Percentiles rank a stretch among this genome's conserved stretches.
Conservation (phyloP, 2,797 vertebrate species). For the Gallinago nigripennis region DNA sequence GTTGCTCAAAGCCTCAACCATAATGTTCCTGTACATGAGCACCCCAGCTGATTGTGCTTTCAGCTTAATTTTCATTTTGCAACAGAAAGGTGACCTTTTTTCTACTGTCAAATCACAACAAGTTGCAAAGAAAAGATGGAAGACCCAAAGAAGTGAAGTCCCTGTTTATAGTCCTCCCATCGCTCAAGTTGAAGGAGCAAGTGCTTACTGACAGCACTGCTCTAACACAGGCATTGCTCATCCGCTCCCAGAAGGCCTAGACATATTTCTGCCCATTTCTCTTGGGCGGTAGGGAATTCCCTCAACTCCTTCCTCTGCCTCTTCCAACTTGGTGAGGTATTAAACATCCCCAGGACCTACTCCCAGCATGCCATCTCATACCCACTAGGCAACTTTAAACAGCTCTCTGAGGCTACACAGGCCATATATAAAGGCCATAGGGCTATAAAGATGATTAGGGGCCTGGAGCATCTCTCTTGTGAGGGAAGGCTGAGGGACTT, state of each 20-base stretch:
- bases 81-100: background rate
- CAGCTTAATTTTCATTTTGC: background rate
- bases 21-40: rapidly evolving
- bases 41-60: background rate
- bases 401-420: background rate
- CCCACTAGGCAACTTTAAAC: background rate
- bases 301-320: background rate
- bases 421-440: no score
- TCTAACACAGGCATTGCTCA: background rate
- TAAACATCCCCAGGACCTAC: background rate
- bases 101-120: background rate
- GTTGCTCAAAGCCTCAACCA: background rate
- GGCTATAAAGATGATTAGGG: no score
- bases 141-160: background rate
- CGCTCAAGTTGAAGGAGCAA: background rate
- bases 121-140: background rate
- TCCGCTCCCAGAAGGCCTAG: background rate
- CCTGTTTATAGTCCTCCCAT: background rate
- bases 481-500: no score
- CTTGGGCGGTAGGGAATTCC: background rate
- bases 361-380: background rate
- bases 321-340: background rate
- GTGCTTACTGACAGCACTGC: background rate
- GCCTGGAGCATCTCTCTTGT: no score
- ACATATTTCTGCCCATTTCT: background rate